Evolutionary conservation across 1,140 invertebrate genomes (phyloP).

Genomic region (Solen grandis): DNA sequence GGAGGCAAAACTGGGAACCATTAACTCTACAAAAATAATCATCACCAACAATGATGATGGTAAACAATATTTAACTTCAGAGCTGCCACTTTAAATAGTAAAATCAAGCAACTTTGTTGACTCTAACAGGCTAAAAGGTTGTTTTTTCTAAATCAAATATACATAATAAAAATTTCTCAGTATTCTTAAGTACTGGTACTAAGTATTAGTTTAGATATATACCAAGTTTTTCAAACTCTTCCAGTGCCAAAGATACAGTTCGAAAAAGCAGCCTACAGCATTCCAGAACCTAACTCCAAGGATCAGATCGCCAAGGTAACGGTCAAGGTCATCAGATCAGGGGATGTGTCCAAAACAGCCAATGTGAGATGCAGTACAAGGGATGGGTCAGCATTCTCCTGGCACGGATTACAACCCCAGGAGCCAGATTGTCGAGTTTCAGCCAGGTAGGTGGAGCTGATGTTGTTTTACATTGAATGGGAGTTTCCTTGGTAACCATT

Average conservation of each 20-base stretch:
- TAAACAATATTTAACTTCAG: too few relatives aligned
- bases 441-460: conserved; percentile 65
- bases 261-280: conserved; percentile 75
- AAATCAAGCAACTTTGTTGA: too few relatives aligned
- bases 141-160: too few relatives aligned
- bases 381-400: conserved; percentile 80
- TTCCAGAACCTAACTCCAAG: conserved; percentile 74
- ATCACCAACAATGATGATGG: conserved; percentile 80
- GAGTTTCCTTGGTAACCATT: too few relatives aligned
- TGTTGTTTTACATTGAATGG: too few relatives aligned
- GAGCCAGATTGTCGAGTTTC: conserved; percentile 75
- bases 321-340: conserved; percentile 72
- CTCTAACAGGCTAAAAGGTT: too few relatives aligned
- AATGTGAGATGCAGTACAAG: conserved; percentile 78
- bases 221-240: too few relatives aligned
- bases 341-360: conserved; percentile 73
- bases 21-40: conserved; percentile 70
- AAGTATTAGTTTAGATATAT: too few relatives aligned
- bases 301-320: conserved; percentile 68
- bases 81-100: too few relatives aligned
- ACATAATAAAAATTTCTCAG: too few relatives aligned
- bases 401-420: conserved; percentile 80
- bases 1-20: conserved; percentile 65
- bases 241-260: conserved; percentile 76
- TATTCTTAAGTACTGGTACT: too few relatives aligned